A percentile compares a stretch with the other conserved stretches of the same genome.
Conservation (phyloP, 2,888 invertebrate species). For the Xestia xanthographa region DNA sequence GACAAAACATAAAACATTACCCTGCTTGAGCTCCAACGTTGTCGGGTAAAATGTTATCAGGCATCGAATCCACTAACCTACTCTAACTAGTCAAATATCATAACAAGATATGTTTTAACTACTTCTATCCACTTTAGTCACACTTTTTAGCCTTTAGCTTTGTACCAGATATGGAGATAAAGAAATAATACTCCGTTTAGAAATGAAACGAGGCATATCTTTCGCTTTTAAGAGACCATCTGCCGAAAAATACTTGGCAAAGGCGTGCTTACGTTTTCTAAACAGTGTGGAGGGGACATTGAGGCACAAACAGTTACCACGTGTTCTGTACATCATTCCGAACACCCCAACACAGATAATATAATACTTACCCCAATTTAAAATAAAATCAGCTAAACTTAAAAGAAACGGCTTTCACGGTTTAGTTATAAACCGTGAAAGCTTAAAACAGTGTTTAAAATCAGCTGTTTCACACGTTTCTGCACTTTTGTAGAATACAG, state of each 20-base stretch:
- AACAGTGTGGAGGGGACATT: accelerated
- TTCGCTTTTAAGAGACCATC: background rate
- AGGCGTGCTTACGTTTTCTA: background rate
- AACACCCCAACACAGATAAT: too few relatives aligned
- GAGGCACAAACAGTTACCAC: background rate
- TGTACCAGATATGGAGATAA: background rate
- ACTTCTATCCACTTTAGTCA: slow-evolving; percentile 38
- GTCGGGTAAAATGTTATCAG: slow-evolving; percentile 30
- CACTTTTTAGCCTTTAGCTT: slow-evolving; percentile 30
- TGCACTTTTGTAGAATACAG: too few relatives aligned
- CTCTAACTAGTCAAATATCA: slow-evolving; percentile 66
- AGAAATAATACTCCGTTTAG: slow-evolving; percentile 13
- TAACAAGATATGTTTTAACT: slow-evolving; percentile 67
- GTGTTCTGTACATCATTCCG: too few relatives aligned
- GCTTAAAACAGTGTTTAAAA: too few relatives aligned
- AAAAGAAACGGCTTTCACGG: too few relatives aligned
- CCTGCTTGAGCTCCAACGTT: background rate
- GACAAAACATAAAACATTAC: background rate
- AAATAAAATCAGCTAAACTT: too few relatives aligned
- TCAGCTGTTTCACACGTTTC: too few relatives aligned
- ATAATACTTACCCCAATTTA: too few relatives aligned
- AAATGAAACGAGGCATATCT: background rate
- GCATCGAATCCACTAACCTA: slow-evolving; percentile 50
- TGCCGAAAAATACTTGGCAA: background rate
- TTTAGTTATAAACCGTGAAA: too few relatives aligned